Evolutionary conservation across 2,888 invertebrate species (phyloP).

Genomic region (Drosophila pseudotakahashii): DNA sequence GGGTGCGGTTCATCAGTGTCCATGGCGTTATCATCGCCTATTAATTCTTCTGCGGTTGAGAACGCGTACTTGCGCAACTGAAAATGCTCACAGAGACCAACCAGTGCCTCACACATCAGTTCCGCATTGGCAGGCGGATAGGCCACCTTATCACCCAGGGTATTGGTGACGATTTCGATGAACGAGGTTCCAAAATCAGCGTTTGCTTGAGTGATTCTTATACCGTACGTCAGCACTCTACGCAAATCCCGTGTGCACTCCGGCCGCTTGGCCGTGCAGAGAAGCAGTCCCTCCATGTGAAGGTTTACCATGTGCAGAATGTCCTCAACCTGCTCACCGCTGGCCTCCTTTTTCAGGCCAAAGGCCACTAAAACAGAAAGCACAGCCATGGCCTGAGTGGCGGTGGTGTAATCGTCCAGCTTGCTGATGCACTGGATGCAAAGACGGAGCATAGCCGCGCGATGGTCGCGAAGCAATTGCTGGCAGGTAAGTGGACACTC

Average conservation of each 20-base stretch:
- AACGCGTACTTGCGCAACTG: constrained; percentile 80
- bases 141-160: constrained; percentile 81
- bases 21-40: constrained; percentile 62
- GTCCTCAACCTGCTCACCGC: constrained; percentile 52
- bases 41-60: constrained; percentile 43
- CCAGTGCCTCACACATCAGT: constrained; percentile 90
- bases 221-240: constrained; percentile 87
- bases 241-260: constrained; percentile 80
- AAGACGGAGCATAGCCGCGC: constrained; percentile 77
- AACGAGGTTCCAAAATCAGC: constrained; percentile 87
- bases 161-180: constrained; percentile 87
- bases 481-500: constrained; percentile 83
- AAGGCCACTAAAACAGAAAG: constrained; percentile 80
- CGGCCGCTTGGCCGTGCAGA: constrained; percentile 81
- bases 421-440: constrained; percentile 82
- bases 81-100: constrained; percentile 88
- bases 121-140: constrained; percentile 82
- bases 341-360: constrained; percentile 55
- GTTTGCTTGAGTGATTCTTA: constrained; percentile 88
- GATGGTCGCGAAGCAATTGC: constrained; percentile 81
- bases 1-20: constrained; percentile 66
- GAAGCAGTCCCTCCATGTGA: constrained; percentile 83
- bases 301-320: constrained; percentile 82
- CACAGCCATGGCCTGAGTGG: constrained; percentile 83
- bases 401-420: constrained; percentile 81